Base-by-base conservation (phyloP, 2,888 invertebrate species). In the Pycnomerus fuliginosus region DNA sequence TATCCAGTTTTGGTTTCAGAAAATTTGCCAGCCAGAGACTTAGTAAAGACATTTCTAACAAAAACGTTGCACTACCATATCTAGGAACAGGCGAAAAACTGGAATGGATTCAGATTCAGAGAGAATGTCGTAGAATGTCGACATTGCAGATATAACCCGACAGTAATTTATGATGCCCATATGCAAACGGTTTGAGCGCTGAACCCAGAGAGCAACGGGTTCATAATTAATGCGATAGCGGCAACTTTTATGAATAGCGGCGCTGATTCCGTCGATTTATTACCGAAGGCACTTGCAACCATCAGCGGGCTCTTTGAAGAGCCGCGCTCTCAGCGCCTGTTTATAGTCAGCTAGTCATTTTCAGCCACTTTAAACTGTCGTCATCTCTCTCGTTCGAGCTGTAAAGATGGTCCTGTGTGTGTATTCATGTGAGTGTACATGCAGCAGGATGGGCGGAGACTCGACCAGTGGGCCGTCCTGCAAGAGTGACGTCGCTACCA, bases 381-480 rank as follows among this genome's bases (percentile, higher is more conserved):
- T 25, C 25, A 3, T 25, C 4, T 20, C 8, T 15, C 13, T 17
- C 13, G 11, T 13, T 28, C 28, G 11, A 23, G 28, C 24, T 4
- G 50, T 49, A 55, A 58, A 58, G 55, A 58, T 52, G 55, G 53
- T 43, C 44, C 50, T 47, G 45, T 40, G 45, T 33, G 46, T 37
- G 37, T 41, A n/a, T n/a, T n/a, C n/a, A 20, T 35, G 44, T 44
- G 23, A 31, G 25, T 20, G 33, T 39, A 20, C 24, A 34, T 39
- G 33, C 34, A 43, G 36, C 35, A 34, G 16, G 38, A 67, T 62
- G 68, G 65, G 72, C 73, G 76, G 76, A 74, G 76, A 66, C 71
- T 70, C 63, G 67, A 60, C 59, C 73, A 70, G 74, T 74, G 74
- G 76, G 76, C 73, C 71, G 76, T 76, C 69, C 73, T 72, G 71